Evolutionary conservation across 2,888 invertebrate species (phyloP).

Genomic region (Sepiola atlantica): DNA sequence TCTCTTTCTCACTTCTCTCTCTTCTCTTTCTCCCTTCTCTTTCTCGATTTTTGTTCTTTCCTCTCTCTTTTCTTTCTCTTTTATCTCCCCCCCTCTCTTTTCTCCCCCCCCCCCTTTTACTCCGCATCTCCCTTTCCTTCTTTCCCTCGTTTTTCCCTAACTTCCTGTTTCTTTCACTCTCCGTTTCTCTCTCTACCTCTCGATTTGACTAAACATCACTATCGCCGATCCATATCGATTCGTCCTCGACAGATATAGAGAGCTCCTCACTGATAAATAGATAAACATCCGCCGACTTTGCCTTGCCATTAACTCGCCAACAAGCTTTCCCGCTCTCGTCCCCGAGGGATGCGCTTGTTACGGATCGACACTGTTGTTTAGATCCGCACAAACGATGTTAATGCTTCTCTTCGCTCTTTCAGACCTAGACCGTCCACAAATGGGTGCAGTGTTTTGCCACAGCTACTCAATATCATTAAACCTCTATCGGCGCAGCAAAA

Average conservation of each 20-base stretch:
- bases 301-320: neutral
- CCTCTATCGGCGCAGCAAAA: neutral
- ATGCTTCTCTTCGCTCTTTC: neutral
- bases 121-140: neutral
- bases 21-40: neutral
- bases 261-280: conserved; percentile 23
- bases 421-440: neutral
- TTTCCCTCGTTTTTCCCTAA: neutral
- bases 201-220: neutral
- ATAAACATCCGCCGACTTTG: conserved; percentile 22
- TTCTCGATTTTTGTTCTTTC: neutral
- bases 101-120: neutral
- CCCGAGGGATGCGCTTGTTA: conserved; percentile 12
- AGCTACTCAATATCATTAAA: conserved; percentile 1
- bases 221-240: neutral
- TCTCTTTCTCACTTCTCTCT: neutral
- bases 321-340: neutral
- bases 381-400: neutral
- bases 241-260: neutral
- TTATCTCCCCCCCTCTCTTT: neutral
- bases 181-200: neutral
- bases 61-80: neutral
- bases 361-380: conserved; percentile 12
- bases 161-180: neutral
- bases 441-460: conserved; percentile 10